These are phyloP conservation scores for Erebia aethiops DNA, from an alignment of 2,888 invertebrate genomes.

Conservation along the genomic window DNA sequence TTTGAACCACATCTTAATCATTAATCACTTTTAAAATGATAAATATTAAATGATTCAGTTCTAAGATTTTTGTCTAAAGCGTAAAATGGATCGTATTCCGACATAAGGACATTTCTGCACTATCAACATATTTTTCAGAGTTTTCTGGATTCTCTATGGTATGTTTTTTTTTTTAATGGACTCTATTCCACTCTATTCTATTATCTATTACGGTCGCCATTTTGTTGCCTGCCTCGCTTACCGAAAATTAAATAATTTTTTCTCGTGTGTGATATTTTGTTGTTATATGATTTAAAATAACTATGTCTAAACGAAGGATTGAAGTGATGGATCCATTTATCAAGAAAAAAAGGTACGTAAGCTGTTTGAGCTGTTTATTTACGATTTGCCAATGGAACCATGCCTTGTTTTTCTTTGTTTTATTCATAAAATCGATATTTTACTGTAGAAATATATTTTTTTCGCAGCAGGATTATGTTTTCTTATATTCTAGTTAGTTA, in stretches of 20 bases:
- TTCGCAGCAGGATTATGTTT: neutral
- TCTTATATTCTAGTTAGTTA: neutral
- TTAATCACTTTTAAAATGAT: no score
- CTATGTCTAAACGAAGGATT: slow-evolving; percentile 93
- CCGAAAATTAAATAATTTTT: slow-evolving; percentile 49
- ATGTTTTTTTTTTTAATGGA: neutral
- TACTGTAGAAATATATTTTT: neutral
- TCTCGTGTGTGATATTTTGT: slow-evolving; percentile 44
- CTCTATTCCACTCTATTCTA: neutral
- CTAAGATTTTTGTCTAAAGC: neutral
- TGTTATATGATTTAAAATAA: slow-evolving; percentile 58
- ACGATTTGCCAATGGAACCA: neutral
- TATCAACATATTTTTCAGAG: neutral
- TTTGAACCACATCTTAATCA: no score
- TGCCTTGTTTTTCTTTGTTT: slow-evolving; percentile 30
- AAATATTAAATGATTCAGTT: no score
- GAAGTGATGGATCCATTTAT: slow-evolving; percentile 93
- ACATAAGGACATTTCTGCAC: neutral
- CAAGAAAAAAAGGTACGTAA: slow-evolving; percentile 87
- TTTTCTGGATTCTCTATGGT: neutral
- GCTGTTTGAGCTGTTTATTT: neutral
- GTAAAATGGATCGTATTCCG: neutral
- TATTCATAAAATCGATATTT: neutral
- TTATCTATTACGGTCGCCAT: slow-evolving; percentile 59
- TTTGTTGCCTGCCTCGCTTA: slow-evolving; percentile 63